A percentile compares a stretch with the other conserved stretches of the same genome.
Evolutionary conservation across 1,140 invertebrate species (phyloP).

Genomic region (silkworm (Bombyx mori)): ASM3026992v2 NC_085128.1:6589001-6589500

Average conservation of each 20-base stretch:
- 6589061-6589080: constrained; percentile 76
- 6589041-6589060: constrained; percentile 77
- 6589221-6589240: constrained; percentile 74
- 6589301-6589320: constrained; percentile 53
- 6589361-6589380: constrained; percentile 69
- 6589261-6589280: too few species aligned
- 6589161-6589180: constrained; percentile 53
- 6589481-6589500: constrained; percentile 68
- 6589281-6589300: too few species aligned
- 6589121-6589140: constrained; percentile 37
- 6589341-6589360: constrained; percentile 76
- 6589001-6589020: too few species aligned
- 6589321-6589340: constrained; percentile 79
- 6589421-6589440: constrained; percentile 73
- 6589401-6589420: constrained; percentile 72
- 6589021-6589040: constrained; percentile 68
- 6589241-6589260: constrained; percentile 73
- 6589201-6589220: constrained; percentile 67
- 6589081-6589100: constrained; percentile 71
- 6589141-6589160: constrained; percentile 4
- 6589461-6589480: constrained; percentile 73
- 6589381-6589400: constrained; percentile 65
- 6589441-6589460: constrained; percentile 75
- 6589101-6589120: constrained; percentile 69
- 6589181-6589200: constrained; percentile 55